Base-by-base conservation (phyloP, 2,113 vertebrate species). In the Tiliqua scincoides region DNA sequence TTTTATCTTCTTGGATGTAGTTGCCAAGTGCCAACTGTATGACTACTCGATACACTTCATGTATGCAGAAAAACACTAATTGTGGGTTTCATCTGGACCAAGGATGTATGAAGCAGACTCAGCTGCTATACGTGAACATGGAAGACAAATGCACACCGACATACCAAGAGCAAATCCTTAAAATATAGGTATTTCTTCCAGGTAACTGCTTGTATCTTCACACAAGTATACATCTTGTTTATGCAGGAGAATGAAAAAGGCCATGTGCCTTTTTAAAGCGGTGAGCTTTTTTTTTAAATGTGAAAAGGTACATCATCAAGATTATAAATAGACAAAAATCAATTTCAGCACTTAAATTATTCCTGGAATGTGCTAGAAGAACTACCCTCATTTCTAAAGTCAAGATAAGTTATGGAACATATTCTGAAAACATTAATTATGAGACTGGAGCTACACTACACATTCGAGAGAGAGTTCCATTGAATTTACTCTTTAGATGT, bases 251-350 rank as follows among this genome's bases (percentile, higher is more conserved):
- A 1, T 70, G 54, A 75, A 70, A 88, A 12, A 88, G 82, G 73
- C 88, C 87, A 84, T 20, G 17, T 40, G 52, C 54, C 2, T 0
- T 59, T 87, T 90, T 88, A 80, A 0, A 0, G 65, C 75, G 48
- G 6, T 11, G 30, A 8, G 32, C n/a, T n/a, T n/a, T 78, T 85
- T 89, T 86, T 89, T 88, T 3, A 2, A 80, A 57, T 76, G 67
- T 73, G 67, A 59, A 86, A 81, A 86, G 83, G 61, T 15, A 74
- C 78, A 86, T 81, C 70, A 74, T 86, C 70, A 86, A 81, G 78
- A 74, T 73, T 86, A 86, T 81, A 86, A 81, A 86, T 86, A 86
- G 85, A n/a, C 59, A 81, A 86, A 85, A 86, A 86, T 86, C 85
- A 74, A 86, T 86, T 73, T 65, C 59, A 73, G 70, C 78, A 63